Evolutionary conservation across 2,888 invertebrate genomes (phyloP), one percentile per base, ranked within the genome.

Genomic region (Melanotus villosus): DNA sequence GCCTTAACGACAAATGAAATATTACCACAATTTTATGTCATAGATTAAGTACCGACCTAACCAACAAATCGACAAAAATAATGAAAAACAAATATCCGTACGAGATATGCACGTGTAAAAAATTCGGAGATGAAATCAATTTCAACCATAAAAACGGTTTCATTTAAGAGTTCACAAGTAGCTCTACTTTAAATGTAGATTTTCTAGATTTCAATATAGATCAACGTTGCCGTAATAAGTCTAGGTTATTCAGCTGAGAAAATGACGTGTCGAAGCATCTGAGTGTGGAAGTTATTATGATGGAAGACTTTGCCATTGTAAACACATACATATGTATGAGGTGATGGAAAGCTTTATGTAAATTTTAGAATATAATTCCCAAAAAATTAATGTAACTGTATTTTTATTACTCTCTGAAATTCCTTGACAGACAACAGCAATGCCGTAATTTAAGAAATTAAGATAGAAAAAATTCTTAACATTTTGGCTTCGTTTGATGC

Each of bases 201-300:
- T 71, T n/a, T 76, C 66, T 68, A 78, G 77, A 78, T 78, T 77
- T 75, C 71, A 78, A 78, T 78, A 78, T 78, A 78, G 78, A 78
- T 78, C 68, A 60, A 69, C 41, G 68, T 12, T 12, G 16, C 56
- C 36, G n/a, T 52, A 52, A 52, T 62, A 36, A 62, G 58, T 69
- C 72, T 66, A 58, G 58, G 50, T 54, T 64, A 72, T 69, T 69
- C 57, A 68, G 34, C n/a, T 38, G 23, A 43, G 30, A 41, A 57
- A 59, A 30, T 45, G 56, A 38, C 12, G 19, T 38, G 56, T 34
- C 36, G 56, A 56, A 56, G 56, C 38, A 38, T 21, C 21, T 38
- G 56, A 56, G 38, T 56, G 56, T 38, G 36, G 56, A 34, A 23
- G 19, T 52, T 34, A 34, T 16, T 54, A 12, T 38, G 56, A 56